Evolutionary conservation across 2,888 invertebrate genomes (phyloP), one percentile per base, ranked within the genome.

Genomic region (Eristalis tenax): DNA sequence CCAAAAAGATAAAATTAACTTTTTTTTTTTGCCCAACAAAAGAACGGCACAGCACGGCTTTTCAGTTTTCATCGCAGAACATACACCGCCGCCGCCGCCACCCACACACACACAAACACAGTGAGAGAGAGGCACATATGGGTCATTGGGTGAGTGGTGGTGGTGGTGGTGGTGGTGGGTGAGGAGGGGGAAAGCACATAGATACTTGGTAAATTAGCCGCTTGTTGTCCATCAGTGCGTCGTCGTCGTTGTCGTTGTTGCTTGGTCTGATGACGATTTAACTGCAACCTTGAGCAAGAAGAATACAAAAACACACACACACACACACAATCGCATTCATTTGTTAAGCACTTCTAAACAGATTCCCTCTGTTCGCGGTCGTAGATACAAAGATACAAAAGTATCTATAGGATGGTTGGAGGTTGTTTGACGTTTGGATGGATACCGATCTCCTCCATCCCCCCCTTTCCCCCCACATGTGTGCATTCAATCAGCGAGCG

Each of bases 1-100:
- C 50, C 50, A 50, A 73, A 83, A 83, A 83, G 83, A 87, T 87
- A 87, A 87, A 87, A 87, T 87, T 87, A 87, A 87, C 86, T 78
- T 82, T 84, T 84, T 83, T 76, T 65, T 65, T 75, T 66, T 66
- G 18, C 68, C 61, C 43, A 79, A 87, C 86, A 87, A 87, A 86
- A 87, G 83, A 87, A 87, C 75, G 83, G 50, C 50, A 82, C 82
- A 40, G 35, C 65, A 64, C 78, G 61, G 79, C 71, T 63, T 80
- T 80, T 74, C 70, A 79, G 75, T 84, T 84, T 80, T 84, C 77
- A 82, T 77, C 56, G 74, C 50, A 13, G 38, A 50, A n/a, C 50
- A 18, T 18, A 50, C 18, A 50, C 8, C 18, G 50, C 50, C 6
- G 18, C 50, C 50, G 13, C 43, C 43, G n/a, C n/a, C n/a, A n/a